Evolutionary conservation across 2,888 invertebrate species (phyloP), one percentile per base, ranked within the genome.

Genomic region (Amaurobius ferox): DNA sequence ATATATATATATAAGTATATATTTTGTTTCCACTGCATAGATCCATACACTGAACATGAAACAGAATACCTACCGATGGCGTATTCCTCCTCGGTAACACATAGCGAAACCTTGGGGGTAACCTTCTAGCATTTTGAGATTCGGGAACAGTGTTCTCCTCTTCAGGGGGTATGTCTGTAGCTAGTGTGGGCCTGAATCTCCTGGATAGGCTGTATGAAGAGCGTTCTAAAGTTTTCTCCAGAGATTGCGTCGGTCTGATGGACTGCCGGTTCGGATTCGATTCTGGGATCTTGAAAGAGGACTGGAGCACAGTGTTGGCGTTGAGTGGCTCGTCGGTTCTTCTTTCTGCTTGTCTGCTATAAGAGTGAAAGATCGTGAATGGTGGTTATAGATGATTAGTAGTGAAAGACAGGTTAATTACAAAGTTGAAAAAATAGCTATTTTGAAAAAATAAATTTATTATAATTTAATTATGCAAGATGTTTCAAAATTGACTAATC

Each of bases 121-220:
- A 26, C n/a, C 88, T 64, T 23, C 78, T 67, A 0, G 72, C 28
- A 30, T 80, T 86, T 48, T 87, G 83, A 1, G 78, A 87, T 30
- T 87, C 81, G 0, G 77, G 76, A 0, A 88, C 83, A 0, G 88
- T 88, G 28, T 88, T 88, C 32, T 86, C 88, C 9, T 87, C 87
- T 40, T 79, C 83, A 0, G 76, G 79, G 0, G 76, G 79, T 23
- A 87, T 64, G 39, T 81, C 81, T 0, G 87, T 73, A 2, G 81
- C 44, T 11, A 79, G 26, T 3, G 87, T 78, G 16, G 87, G 81
- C 5, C 87, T 68, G 64, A 83, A 83, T 29, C 87, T 44, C 16
- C 83, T 44, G 13, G 78, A 72, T 19, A 80, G 26, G 13, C 48
- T 26, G 35, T 80, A 77, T 0, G 74, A 76, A 0, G 67, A 61